phyloP scores from a whole-genome alignment of 1,140 invertebrate genomes.

The Sesamia nonagrioides region DNA sequence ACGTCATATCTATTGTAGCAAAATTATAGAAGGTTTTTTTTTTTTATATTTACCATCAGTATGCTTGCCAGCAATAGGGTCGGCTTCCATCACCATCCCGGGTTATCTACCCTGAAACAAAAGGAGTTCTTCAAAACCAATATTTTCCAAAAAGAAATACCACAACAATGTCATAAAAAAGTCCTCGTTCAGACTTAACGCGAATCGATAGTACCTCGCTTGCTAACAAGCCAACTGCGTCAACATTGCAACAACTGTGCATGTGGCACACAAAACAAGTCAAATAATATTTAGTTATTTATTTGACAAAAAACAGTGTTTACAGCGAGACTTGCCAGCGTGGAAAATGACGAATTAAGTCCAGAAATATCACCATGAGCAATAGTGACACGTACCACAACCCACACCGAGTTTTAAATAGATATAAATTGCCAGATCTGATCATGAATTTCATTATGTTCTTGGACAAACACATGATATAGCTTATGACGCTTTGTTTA shows the following conservation, averaged over 20 bases:
- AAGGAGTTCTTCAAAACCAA: conserved; percentile 37
- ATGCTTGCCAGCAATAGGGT: conserved; percentile 73
- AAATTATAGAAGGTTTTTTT: background rate
- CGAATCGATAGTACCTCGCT: conserved; percentile 28
- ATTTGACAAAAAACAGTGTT: conserved; percentile 62
- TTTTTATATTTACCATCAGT: conserved; percentile 69
- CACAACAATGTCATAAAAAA: conserved; percentile 6
- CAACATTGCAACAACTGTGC: conserved; percentile 29
- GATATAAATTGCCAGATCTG: conserved; percentile 42
- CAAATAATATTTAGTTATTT: conserved; percentile 50
- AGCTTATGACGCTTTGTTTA: conserved; percentile 22
- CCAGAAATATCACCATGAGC: conserved; percentile 65
- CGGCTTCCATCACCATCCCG: conserved; percentile 80
- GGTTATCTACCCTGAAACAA: conserved; percentile 68
- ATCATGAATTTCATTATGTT: conserved; percentile 25
- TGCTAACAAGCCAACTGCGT: conserved; percentile 38
- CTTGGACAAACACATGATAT: background rate
- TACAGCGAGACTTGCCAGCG: conserved; percentile 66
- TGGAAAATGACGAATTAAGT: conserved; percentile 66
- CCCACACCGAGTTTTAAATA: conserved; percentile 63
- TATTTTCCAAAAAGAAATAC: background rate
- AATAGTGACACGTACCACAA: conserved; percentile 58
- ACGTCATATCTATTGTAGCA: no score
- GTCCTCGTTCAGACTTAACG: conserved; percentile 9
- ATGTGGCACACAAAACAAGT: conserved; percentile 11